Evolutionary conservation across 2,888 invertebrate genomes (phyloP), one percentile per base, ranked within the genome.

Genomic region (Hypomecis punctinalis): DNA sequence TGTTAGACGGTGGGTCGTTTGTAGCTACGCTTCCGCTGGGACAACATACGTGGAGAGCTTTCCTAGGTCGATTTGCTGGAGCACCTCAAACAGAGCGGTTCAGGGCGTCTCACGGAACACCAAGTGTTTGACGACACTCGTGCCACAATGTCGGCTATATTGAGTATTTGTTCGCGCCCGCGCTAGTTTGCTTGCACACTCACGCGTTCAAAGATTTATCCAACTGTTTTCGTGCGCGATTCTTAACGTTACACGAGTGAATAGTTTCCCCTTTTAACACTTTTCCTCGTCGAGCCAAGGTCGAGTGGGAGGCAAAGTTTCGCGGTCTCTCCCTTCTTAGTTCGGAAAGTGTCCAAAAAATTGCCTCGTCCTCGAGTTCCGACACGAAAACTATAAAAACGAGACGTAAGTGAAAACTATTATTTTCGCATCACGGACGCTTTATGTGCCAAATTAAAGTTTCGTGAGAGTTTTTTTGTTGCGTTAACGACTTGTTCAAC

Each of bases 121-220:
- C 72, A 74, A 84, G 82, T 86, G 84, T 87, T 86, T 84, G 84
- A 72, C 77, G 78, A 86, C 83, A 85, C 84, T 83, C 81, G 75
- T 79, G 77, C 79, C 70, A 84, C 85, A 84, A 79, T 81, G 80
- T 76, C 80, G 72, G 77, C 74, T 71, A 73, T 75, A 73, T 77
- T 66, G 68, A 80, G 80, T 84, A 82, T 84, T 81, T 85, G 83
- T 70, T 76, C 79, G 76, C 76, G 75, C 75, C 74, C 69, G 69
- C 71, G 70, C 60, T 70, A 76, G 80, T 81, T 81, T 81, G 75
- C 79, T 75, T 78, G 77, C 77, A 76, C 74, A 78, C 79, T 80
- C 74, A 67, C 79, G 73, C 73, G 73, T 72, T 78, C 76, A 74
- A 80, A 80, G 85, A 83, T 83, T 83, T 80, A 81, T 77, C 76